Percentiles rank a stretch among this genome's conserved stretches.
phyloP scores from a whole-genome alignment of 2,113 vertebrate species.

The Brachyhypopomus occidentalis region DNA sequence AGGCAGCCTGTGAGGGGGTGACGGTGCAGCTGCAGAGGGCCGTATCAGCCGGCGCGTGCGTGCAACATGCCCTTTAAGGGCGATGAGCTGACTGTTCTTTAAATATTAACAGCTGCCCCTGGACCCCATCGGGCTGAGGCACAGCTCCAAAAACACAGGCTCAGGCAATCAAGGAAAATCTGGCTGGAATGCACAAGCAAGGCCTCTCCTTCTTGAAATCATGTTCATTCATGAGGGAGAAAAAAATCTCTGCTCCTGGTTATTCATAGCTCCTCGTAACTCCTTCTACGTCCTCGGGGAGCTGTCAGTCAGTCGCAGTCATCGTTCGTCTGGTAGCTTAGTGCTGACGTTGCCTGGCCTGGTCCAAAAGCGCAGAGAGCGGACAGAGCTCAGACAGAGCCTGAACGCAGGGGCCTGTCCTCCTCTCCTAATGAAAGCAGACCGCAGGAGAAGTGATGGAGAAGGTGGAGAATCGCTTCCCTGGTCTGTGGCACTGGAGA shows the following conservation, averaged over 20 bases:
- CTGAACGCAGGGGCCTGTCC: background rate
- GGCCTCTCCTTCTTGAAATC: slow-evolving; percentile 25
- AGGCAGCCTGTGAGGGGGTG: slow-evolving; percentile 3
- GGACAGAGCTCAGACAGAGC: slow-evolving; percentile 1
- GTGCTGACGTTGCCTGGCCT: background rate
- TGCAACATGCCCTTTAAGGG: slow-evolving; percentile 46
- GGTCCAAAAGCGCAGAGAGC: background rate
- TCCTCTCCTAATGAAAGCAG: slow-evolving; percentile 20
- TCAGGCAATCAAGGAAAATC: slow-evolving; percentile 50
- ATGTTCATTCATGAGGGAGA: slow-evolving; percentile 66
- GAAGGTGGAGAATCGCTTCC: background rate
- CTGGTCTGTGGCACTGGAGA: slow-evolving; percentile 6
- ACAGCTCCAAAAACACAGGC: slow-evolving; percentile 40
- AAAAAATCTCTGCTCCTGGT: slow-evolving; percentile 63
- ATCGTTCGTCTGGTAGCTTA: slow-evolving; percentile 37
- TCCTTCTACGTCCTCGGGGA: slow-evolving; percentile 41
- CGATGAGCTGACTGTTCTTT: slow-evolving; percentile 47
- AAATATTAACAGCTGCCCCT: slow-evolving; percentile 59
- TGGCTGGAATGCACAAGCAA: background rate
- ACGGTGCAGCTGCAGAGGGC: background rate
- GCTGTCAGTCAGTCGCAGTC: slow-evolving; percentile 53
- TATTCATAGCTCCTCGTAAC: slow-evolving; percentile 66
- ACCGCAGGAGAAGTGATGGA: slow-evolving; percentile 5
- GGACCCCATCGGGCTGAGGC: slow-evolving; percentile 48
- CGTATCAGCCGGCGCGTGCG: background rate